Base-by-base conservation (phyloP, 2,888 invertebrate genomes). In the Tupiocoris notatus region DNA sequence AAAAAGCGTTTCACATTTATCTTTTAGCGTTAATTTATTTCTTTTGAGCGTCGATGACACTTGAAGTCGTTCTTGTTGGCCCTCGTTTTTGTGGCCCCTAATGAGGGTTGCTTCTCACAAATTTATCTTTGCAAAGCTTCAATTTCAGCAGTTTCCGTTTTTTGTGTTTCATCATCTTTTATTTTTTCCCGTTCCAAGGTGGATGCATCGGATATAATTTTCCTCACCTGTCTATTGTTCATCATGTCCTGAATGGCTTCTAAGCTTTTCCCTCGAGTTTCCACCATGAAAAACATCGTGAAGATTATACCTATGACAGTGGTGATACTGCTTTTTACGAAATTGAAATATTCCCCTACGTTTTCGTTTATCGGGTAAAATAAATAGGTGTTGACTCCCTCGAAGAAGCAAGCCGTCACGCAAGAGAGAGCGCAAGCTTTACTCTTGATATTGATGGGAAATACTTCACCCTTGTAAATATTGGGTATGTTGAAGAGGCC, bases 241-340 rank as follows among this genome's bases (percentile, higher is more conserved):
- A 79, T 66, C 7, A 74, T 64, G 18, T 88, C 86, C 82, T 91
- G 91, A 81, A 91, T 91, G 81, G 88, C 87, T 65, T 89, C 86
- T 81, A 91, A 86, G 2, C 89, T 89, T 81, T 90, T 90, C 74
- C 90, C 90, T 83, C 90, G 91, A 0, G 91, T 91, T 83, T 91
- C 91, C 18, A 91, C 86, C 80, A 87, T 83, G 24, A 87, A 83
- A 1, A 90, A 89, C n/a, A 90, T 86, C 78, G 86, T 83, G 21
- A 87, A 82, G 71, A 86, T 81, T 81, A 78, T 20, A 21, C 79
- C 80, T 0, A 78, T 12, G 7, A 90, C 88, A 82, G 88, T 89
- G 79, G 88, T 83, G 67, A 89, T 84, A 0, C 89, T 89, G 74
- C 89, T 76, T 17, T 89, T 82, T 6, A 88, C 89, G 83, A 90